Base-by-base conservation (phyloP, 1,140 invertebrate genomes). In the Drosophila tropicalis region DNA sequence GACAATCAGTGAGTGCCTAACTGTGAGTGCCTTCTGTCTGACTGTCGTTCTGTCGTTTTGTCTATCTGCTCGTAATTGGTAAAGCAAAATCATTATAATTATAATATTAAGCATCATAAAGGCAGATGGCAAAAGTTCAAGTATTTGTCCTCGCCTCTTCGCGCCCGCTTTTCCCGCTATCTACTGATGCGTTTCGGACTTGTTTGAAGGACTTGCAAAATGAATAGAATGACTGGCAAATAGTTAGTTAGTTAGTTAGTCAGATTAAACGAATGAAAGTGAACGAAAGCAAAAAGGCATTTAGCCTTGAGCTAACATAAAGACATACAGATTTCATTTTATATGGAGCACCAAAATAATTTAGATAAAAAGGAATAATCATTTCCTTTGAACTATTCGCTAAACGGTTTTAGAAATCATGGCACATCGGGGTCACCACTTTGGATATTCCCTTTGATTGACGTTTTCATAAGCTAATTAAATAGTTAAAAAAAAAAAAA, bases 1-100 rank as follows among this genome's bases (percentile, higher is more conserved):
- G 80, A 79, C 80, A 83, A 83, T 83, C 72, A 82, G 62, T 44
- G 56, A 39, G 36, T 39, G 36, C 36, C 10, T 13, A 5, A 12
- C 12, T 13, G 10, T 39, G 36, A 39, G 36, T 39, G 36, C 36
- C 12, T 39, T 51, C 44, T 41, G 5, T 44, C 34, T 70, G 17
- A n/a, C 57, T 9, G 12, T 22, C 55, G 19, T 13, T 0, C 7
- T 12, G 7, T n/a, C 17, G 13, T 15, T 4, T 12, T 7, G 36
- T 41, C 3, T 4, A 4, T 56, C 51, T 9, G 40, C 5, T 19
- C 36, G 13, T 70, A 44, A 62, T 62, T 22, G 66, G 41, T 29
- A 32, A 57, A 39, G 10, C 51, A 25, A 51, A 75, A 63, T 78
- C 51, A 25, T 62, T 63, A 71, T 72, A 70, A 75, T 81, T 75